phyloP scores from a whole-genome alignment of 2,797 vertebrate genomes.

The Gymnothorax javanicus region DNA sequence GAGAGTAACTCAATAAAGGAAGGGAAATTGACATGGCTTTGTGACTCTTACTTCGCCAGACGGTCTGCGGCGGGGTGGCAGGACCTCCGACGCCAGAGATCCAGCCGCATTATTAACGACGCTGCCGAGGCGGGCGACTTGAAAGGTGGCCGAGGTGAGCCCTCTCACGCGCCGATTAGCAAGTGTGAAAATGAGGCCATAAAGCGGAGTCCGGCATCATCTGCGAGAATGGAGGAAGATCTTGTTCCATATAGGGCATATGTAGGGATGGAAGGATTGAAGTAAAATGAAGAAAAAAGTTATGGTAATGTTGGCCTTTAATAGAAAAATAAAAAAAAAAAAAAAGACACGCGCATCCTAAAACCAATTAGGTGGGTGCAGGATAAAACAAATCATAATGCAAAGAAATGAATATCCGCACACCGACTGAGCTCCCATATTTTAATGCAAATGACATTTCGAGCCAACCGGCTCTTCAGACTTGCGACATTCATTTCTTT shows the following conservation, averaged over 20 bases:
- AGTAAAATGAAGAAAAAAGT: neutral
- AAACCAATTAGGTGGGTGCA: too few species aligned
- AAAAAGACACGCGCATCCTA: too few species aligned
- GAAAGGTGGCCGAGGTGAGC: conserved; percentile 35
- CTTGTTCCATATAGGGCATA: too few species aligned
- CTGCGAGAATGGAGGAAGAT: neutral
- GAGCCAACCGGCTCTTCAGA: too few species aligned
- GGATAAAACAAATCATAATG: too few species aligned
- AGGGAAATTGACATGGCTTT: conserved; percentile 31
- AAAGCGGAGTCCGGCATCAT: conserved; percentile 17
- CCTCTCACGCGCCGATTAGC: conserved; percentile 40
- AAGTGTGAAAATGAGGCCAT: conserved; percentile 37
- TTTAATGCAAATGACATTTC: too few species aligned
- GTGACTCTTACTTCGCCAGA: conserved; percentile 42
- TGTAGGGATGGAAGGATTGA: neutral
- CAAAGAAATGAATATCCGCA: too few species aligned
- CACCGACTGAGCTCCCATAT: too few species aligned
- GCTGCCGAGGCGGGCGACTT: conserved; percentile 30
- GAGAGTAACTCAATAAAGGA: conserved; percentile 60
- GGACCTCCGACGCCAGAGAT: conserved; percentile 65
- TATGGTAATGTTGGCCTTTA: neutral
- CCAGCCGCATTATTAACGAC: conserved; percentile 28
- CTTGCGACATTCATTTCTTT: too few species aligned
- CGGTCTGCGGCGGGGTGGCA: conserved; percentile 54
- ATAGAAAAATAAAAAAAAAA: too few species aligned